Percentiles rank a stretch among this genome's conserved stretches.
These are phyloP conservation scores for Danio jaintianensis DNA, from an alignment of 2,797 vertebrate genomes.

Conservation along the genomic window DNA sequence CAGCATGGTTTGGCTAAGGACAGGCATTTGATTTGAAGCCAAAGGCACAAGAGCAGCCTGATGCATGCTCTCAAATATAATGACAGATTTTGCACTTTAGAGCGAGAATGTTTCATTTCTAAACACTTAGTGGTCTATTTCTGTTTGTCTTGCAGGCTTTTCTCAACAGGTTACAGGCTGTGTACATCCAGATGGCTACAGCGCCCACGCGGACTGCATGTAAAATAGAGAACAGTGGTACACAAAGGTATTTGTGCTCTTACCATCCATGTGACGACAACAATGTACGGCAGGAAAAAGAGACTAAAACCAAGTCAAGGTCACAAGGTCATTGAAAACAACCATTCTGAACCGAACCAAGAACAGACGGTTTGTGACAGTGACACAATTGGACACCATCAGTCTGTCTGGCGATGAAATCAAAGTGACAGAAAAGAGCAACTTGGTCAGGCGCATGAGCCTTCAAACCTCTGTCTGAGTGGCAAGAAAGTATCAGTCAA, in stretches of 20 bases:
- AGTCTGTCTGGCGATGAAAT: constrained; percentile 18
- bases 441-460: constrained; percentile 11
- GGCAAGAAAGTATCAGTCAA: constrained; percentile 18
- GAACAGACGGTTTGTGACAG: not conserved
- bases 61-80: constrained; percentile 1
- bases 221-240: not conserved
- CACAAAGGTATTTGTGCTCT: not conserved
- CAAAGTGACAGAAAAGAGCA: constrained; percentile 33
- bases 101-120: constrained; percentile 8
- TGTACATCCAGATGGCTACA: not conserved
- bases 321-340: constrained; percentile 14
- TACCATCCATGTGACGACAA: not conserved
- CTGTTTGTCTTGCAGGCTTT: not conserved
- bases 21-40: constrained; percentile 1
- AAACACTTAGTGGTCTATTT: constrained; percentile 16
- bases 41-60: constrained; percentile 15
- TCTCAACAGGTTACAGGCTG: not conserved
- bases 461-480: not conserved
- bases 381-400: constrained; percentile 25
- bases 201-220: constrained; percentile 6
- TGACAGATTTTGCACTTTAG: constrained; percentile 22
- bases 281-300: not conserved
- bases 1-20: not conserved
- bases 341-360: not conserved
- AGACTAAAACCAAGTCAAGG: not conserved